These are phyloP conservation scores for Chiloscyllium punctatum DNA, from an alignment of 2,797 vertebrate species.

Conservation along the genomic window DNA sequence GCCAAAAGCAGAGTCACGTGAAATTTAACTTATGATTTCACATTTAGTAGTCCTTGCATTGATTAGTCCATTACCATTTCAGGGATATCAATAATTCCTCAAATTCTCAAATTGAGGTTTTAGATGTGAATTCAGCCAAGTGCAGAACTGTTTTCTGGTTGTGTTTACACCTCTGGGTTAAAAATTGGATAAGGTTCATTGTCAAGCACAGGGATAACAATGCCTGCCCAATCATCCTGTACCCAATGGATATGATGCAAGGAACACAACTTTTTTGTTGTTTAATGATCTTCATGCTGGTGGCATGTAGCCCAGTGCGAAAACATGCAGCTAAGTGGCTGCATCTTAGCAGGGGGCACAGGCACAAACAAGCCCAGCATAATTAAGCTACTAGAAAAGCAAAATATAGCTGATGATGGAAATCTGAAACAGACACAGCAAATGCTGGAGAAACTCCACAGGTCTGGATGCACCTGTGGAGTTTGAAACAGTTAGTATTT, in stretches of 20 bases:
- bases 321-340: neutral
- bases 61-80: neutral
- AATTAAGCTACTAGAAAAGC: too few species aligned
- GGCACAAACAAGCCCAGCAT: neutral
- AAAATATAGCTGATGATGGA: too few species aligned
- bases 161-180: neutral
- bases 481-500: too few species aligned
- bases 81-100: neutral
- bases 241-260: neutral
- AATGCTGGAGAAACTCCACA: too few species aligned
- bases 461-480: too few species aligned
- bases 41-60: neutral
- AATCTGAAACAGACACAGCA: too few species aligned
- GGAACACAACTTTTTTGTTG: neutral
- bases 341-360: neutral
- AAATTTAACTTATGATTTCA: too few species aligned
- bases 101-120: neutral
- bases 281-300: neutral
- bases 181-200: neutral
- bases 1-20: neutral
- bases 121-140: neutral
- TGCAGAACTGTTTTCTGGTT: neutral
- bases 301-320: neutral
- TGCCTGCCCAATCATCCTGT: neutral
- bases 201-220: neutral